Conservation (phyloP, 2,113 vertebrate genomes). For the Spheniscus mendiculus region DNA sequence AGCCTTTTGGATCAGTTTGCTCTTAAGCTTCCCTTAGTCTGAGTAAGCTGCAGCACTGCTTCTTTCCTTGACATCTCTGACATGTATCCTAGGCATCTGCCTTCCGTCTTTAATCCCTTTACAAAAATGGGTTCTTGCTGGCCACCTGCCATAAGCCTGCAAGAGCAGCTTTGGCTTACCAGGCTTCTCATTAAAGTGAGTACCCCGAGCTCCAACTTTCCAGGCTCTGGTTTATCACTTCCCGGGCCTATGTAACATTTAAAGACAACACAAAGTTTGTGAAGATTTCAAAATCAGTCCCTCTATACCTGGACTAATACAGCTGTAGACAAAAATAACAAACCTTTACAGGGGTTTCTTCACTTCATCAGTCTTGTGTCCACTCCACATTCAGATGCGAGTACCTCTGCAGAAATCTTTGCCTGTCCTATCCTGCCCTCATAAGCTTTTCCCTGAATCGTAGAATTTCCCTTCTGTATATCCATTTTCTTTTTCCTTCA, state of each 20-base stretch:
- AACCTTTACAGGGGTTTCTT: background rate
- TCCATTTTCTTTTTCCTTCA: background rate
- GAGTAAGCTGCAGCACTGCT: slow-evolving; percentile 9
- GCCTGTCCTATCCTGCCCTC: background rate
- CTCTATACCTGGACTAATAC: background rate
- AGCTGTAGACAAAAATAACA: background rate
- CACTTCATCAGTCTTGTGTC: background rate
- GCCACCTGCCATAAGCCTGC: background rate
- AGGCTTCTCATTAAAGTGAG: background rate
- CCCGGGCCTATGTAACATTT: background rate
- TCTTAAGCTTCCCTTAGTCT: slow-evolving; percentile 1
- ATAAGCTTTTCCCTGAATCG: background rate
- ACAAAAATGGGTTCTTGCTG: slow-evolving; percentile 28
- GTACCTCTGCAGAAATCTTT: background rate
- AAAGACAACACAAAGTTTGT: background rate
- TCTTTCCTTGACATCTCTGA: slow-evolving; percentile 22
- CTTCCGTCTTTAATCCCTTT: slow-evolving; percentile 35
- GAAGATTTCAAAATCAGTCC: background rate
- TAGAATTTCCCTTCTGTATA: background rate
- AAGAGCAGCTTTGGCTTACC: slow-evolving; percentile 5
- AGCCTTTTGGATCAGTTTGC: slow-evolving; percentile 20
- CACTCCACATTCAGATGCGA: background rate
- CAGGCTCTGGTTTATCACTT: background rate
- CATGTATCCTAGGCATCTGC: slow-evolving; percentile 9
- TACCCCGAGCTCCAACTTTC: background rate